Evolutionary conservation across 2,113 vertebrate genomes (phyloP).

Genomic region (Acrocephalus arundinaceus): DNA sequence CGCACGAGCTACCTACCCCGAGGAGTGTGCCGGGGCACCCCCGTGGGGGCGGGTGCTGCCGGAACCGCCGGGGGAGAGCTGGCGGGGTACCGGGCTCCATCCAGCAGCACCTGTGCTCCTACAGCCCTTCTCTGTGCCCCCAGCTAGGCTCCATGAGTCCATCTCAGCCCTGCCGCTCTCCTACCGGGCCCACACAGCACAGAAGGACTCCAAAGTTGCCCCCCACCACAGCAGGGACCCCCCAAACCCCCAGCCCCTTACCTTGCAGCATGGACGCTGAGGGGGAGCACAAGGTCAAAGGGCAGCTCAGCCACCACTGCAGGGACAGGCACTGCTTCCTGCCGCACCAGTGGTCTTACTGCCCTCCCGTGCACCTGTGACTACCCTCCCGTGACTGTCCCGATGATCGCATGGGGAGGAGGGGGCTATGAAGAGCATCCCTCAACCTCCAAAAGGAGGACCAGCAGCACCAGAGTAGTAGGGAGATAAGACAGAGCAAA

Average conservation of each 20-base stretch:
- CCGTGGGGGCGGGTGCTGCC: no score
- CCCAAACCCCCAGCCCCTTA: accelerated
- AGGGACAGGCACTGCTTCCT: accelerated
- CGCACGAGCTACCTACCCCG: accelerated
- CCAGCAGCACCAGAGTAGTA: not conserved
- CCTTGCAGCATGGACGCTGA: not conserved
- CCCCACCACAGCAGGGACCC: accelerated
- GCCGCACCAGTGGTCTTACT: accelerated
- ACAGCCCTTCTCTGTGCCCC: accelerated
- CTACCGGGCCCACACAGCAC: accelerated
- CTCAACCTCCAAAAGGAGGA: not conserved
- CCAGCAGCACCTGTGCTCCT: accelerated
- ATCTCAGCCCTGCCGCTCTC: accelerated
- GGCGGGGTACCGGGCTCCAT: no score
- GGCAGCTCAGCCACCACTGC: not conserved
- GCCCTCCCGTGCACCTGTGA: not conserved
- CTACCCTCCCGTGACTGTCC: accelerated
- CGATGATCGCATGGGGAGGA: accelerated
- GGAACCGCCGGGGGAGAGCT: no score
- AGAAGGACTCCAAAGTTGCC: not conserved
- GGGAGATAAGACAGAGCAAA: not conserved
- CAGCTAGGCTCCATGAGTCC: accelerated
- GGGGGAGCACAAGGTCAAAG: no score
- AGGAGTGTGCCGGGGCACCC: accelerated
- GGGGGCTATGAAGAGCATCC: not conserved